phyloP scores from a whole-genome alignment of 2,797 vertebrate genomes.

The Falco cherrug region DNA sequence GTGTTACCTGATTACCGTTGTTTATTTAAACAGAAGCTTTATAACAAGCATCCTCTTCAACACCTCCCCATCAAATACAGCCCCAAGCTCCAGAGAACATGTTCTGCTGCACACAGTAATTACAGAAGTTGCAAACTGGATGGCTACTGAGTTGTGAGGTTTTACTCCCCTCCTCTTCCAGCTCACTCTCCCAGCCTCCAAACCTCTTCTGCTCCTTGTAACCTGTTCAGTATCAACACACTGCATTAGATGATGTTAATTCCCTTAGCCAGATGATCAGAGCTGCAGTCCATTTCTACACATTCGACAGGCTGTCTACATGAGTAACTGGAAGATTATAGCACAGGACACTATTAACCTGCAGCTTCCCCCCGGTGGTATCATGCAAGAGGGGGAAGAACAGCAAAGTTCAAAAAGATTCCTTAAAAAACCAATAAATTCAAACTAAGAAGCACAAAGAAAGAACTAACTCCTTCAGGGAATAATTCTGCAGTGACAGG shows the following conservation, averaged over 20 bases:
- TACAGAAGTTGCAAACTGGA: not conserved
- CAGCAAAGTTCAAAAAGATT: not conserved
- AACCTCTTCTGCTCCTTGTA: not conserved
- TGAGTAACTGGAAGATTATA: not conserved
- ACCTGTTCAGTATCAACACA: not conserved
- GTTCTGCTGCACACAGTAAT: not conserved
- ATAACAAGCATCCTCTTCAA: not conserved
- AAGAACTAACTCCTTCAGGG: not conserved
- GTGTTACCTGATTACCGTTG: not conserved
- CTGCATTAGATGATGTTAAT: not conserved
- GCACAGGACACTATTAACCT: not conserved
- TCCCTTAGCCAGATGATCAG: not conserved
- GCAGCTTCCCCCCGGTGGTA: not conserved
- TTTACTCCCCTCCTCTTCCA: not conserved
- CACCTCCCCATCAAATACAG: not conserved
- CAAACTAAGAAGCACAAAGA: not conserved
- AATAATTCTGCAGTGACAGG: not conserved
- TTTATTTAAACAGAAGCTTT: not conserved
- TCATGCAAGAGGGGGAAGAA: not conserved
- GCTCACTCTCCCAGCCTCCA: not conserved
- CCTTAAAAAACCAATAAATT: not conserved
- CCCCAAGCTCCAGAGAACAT: rapidly evolving
- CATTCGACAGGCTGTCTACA: not conserved
- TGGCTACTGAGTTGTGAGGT: not conserved
- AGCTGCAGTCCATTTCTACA: not conserved